phyloP scores from a whole-genome alignment of 2,888 invertebrate genomes.

The Eristalinus sepulchralis region DNA sequence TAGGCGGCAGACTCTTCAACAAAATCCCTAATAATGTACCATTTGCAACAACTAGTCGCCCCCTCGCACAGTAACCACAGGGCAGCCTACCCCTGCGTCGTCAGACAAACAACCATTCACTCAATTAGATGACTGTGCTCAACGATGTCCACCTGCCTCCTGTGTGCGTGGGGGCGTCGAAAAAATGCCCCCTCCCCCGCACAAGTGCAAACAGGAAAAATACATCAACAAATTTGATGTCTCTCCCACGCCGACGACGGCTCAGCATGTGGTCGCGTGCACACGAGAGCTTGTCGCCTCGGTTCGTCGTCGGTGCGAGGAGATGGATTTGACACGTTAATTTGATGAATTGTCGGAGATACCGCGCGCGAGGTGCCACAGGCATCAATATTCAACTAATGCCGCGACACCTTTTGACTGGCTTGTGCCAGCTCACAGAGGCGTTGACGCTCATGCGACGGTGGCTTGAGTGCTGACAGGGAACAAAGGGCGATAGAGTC shows the following conservation, averaged over 20 bases:
- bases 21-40: not conserved
- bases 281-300: not conserved
- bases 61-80: not conserved
- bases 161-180: not conserved
- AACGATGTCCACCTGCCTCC: slow-evolving; percentile 2
- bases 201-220: not conserved
- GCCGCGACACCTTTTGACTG: not conserved
- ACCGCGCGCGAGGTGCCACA: not conserved
- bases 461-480: not conserved
- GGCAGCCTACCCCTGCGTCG: not conserved
- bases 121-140: not conserved
- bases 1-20: not conserved
- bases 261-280: not conserved
- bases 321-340: slow-evolving; percentile 28
- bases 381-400: slow-evolving; percentile 4
- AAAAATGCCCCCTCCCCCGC: not conserved
- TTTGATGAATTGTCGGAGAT: slow-evolving; percentile 3
- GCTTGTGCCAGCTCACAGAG: not conserved
- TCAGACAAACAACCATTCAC: not conserved
- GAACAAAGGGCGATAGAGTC: not conserved
- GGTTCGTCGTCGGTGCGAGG: not conserved
- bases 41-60: not conserved
- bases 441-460: not conserved
- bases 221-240: slow-evolving; percentile 7
- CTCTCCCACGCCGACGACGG: not conserved